These are phyloP conservation scores for Phallusia fumigata DNA, from an alignment of 23 tunicate genomes.

Conservation along the genomic window DNA sequence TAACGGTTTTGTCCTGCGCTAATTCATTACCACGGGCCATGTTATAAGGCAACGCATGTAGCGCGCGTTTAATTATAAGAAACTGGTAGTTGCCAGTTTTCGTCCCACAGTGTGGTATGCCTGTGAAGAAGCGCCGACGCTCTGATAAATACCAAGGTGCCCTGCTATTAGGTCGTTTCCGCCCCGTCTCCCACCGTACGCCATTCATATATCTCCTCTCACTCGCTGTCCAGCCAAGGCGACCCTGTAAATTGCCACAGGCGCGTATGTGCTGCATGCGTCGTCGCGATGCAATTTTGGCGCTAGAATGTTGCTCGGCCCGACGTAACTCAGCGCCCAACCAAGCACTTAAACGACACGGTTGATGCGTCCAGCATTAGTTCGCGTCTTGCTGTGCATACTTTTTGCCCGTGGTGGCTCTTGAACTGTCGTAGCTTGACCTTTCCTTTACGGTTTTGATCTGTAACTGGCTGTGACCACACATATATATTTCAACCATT, in stretches of 20 bases:
- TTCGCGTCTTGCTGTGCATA: too few relatives aligned
- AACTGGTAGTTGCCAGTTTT: constrained; percentile 1
- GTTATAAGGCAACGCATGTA: background rate
- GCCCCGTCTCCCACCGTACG: background rate
- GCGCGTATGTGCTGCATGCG: constrained; percentile 13
- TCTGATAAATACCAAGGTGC: background rate
- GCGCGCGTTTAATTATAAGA: background rate
- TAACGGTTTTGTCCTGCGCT: background rate
- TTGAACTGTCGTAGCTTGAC: too few relatives aligned
- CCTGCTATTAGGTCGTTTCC: constrained; percentile 16
- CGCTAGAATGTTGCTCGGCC: background rate
- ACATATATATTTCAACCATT: too few relatives aligned
- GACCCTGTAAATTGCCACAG: background rate
- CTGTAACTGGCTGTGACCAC: too few relatives aligned
- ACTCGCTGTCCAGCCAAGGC: background rate
- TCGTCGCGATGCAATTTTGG: background rate
- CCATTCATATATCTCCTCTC: constrained; percentile 8
- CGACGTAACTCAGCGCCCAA: too few relatives aligned
- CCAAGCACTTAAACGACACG: too few relatives aligned
- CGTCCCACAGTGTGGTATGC: background rate
- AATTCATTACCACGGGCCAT: background rate
- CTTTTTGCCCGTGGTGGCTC: too few relatives aligned
- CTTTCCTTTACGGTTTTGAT: too few relatives aligned
- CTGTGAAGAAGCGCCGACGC: background rate
- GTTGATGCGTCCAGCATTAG: too few relatives aligned